Evolutionary conservation across 2,113 vertebrate genomes (phyloP).

Genomic region (Dipodomys stephensi): DNA sequence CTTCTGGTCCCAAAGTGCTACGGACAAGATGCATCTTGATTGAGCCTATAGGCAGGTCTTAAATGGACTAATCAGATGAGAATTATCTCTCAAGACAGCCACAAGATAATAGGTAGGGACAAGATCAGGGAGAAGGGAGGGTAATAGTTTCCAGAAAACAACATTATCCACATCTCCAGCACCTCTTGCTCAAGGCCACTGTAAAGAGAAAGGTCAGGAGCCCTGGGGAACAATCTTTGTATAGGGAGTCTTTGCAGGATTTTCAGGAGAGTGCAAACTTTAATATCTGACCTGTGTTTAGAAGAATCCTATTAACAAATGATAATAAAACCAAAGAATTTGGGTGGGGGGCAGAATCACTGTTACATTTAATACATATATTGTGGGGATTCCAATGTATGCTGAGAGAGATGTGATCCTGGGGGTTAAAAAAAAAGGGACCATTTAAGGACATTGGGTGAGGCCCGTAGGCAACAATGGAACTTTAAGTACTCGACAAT

Average conservation of each 20-base stretch:
- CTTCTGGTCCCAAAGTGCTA: background rate
- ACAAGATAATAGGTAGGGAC: background rate
- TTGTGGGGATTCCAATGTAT: background rate
- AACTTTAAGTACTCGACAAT: slow-evolving; percentile 77
- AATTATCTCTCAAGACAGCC: background rate
- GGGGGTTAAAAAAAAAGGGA: slow-evolving; percentile 47
- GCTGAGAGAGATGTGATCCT: background rate
- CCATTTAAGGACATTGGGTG: slow-evolving; percentile 80
- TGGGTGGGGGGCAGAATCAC: background rate
- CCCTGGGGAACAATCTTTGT: background rate
- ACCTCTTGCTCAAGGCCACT: too few relatives aligned
- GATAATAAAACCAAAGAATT: slow-evolving; percentile 19
- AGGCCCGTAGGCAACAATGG: slow-evolving; percentile 75
- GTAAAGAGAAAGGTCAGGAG: background rate
- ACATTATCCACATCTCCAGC: background rate
- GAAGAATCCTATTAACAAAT: background rate
- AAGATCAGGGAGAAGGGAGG: background rate
- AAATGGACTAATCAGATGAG: background rate
- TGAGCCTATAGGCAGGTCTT: background rate
- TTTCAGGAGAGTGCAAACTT: background rate
- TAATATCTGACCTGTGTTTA: background rate
- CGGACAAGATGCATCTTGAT: background rate
- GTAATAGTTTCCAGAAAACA: background rate
- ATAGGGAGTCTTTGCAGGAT: background rate
- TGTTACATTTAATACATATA: background rate